A percentile compares a stretch with the other conserved stretches of the same genome.
Conservation (phyloP, 2,888 invertebrate genomes). For the Phalera bucephala region DNA sequence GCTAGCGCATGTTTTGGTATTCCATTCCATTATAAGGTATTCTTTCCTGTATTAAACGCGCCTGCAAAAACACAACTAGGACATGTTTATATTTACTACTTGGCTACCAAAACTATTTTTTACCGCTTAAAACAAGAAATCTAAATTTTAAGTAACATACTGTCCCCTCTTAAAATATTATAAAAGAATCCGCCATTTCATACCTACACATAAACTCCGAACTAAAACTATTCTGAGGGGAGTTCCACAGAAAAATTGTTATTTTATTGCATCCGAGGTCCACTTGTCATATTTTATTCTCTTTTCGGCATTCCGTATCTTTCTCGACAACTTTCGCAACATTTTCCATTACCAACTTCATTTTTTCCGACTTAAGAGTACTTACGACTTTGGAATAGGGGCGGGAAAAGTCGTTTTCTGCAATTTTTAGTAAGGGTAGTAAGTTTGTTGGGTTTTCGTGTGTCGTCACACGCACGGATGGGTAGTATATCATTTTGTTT, state of each 20-base stretch:
- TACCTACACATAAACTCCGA: conserved; percentile 27
- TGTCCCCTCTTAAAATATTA: too few species aligned
- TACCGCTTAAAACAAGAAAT: too few species aligned
- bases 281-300: conserved; percentile 78
- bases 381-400: conserved; percentile 30
- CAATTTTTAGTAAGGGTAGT: conserved; percentile 15
- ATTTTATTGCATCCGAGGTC: conserved; percentile 76
- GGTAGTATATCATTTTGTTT: conserved; percentile 76
- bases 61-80: too few species aligned
- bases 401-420: conserved; percentile 11
- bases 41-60: too few species aligned
- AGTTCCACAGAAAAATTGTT: conserved; percentile 69
- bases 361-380: conserved; percentile 13
- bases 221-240: conserved; percentile 66
- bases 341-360: conserved; percentile 17
- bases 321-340: conserved; percentile 34
- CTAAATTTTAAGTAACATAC: too few species aligned
- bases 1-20: too few species aligned
- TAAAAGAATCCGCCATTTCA: too few species aligned
- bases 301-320: conserved; percentile 48
- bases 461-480: conserved; percentile 73
- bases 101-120: too few species aligned
- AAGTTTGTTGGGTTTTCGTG: conserved; percentile 43
- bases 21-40: too few species aligned
- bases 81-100: too few species aligned